phyloP scores from a whole-genome alignment of 2,797 vertebrate genomes.

The Setipinna tenuifilis region DNA sequence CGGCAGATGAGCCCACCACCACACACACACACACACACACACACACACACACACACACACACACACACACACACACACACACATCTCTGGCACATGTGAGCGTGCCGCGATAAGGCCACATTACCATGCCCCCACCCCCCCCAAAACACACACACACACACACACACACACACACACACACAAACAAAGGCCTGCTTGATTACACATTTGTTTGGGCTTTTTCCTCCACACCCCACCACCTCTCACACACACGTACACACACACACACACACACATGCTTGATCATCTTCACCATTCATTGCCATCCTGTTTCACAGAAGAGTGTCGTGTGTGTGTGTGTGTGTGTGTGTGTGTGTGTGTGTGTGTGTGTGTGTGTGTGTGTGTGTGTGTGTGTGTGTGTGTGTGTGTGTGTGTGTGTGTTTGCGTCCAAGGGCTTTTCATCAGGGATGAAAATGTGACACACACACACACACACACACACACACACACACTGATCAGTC shows the following conservation, averaged over 20 bases:
- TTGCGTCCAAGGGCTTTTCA: background rate
- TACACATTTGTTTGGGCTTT: conserved; percentile 60
- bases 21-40: conserved; percentile 18
- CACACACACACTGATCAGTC: conserved; percentile 43
- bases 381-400: too few relatives aligned
- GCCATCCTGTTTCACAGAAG: conserved; percentile 31
- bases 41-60: conserved; percentile 5
- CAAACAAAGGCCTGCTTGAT: conserved; percentile 79
- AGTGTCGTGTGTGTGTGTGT: too few relatives aligned
- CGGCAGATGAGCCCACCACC: background rate
- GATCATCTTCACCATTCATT: conserved; percentile 74
- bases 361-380: too few relatives aligned
- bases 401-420: too few relatives aligned
- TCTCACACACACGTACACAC: too few relatives aligned
- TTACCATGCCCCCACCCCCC: conserved; percentile 77
- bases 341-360: too few relatives aligned
- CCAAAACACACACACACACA: conserved; percentile 56
- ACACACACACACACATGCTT: conserved; percentile 43
- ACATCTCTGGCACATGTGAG: conserved; percentile 73
- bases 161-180: conserved; percentile 56
- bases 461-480: conserved; percentile 30
- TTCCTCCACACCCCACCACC: background rate
- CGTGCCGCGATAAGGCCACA: conserved; percentile 76
- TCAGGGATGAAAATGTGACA: background rate
- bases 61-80: conserved; percentile 21